Evolutionary conservation across 53 echinoderm and acorn worm genomes (phyloP).

Genomic region (Holothuria scabra): DNA sequence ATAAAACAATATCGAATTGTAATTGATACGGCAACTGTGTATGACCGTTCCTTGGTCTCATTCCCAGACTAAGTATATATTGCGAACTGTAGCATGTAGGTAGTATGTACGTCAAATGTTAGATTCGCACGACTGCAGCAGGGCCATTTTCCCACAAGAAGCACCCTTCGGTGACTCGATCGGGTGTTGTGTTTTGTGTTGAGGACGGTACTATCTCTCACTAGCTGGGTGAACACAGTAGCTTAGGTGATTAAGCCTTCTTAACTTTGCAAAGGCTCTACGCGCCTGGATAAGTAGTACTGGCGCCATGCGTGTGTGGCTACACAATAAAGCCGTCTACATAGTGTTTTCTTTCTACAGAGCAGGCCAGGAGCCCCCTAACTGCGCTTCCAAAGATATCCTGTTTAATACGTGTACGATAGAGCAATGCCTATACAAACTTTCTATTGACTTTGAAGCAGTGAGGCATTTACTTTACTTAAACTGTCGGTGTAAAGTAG

Average conservation of each 20-base stretch:
- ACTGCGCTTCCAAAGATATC: slow-evolving; percentile 21
- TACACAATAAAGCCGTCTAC: slow-evolving; percentile 82
- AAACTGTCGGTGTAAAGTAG: too few relatives aligned
- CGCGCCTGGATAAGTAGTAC: slow-evolving; percentile 82
- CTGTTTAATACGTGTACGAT: slow-evolving; percentile 1
- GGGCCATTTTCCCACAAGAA: slow-evolving; percentile 24
- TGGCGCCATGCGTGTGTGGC: slow-evolving; percentile 91
- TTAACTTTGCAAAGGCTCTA: slow-evolving; percentile 47
- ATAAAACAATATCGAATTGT: too few relatives aligned
- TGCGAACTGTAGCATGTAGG: too few relatives aligned
- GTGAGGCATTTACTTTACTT: too few relatives aligned
- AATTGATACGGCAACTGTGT: too few relatives aligned
- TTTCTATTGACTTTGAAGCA: slow-evolving; percentile 7
- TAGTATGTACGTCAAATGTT: too few relatives aligned
- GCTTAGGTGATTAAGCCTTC: slow-evolving; percentile 45
- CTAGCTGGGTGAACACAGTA: slow-evolving; percentile 36
- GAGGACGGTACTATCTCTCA: slow-evolving; percentile 21
- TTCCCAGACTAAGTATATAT: too few relatives aligned
- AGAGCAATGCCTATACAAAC: neutral
- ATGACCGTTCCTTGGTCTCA: too few relatives aligned
- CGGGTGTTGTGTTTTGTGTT: neutral
- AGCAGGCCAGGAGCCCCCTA: slow-evolving; percentile 48
- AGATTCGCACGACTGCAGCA: neutral
- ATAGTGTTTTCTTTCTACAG: slow-evolving; percentile 81
- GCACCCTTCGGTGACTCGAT: neutral